These are phyloP conservation scores for Eudasyphora cyanicolor DNA, from an alignment of 2,888 invertebrate genomes.

Conservation along the genomic window DNA sequence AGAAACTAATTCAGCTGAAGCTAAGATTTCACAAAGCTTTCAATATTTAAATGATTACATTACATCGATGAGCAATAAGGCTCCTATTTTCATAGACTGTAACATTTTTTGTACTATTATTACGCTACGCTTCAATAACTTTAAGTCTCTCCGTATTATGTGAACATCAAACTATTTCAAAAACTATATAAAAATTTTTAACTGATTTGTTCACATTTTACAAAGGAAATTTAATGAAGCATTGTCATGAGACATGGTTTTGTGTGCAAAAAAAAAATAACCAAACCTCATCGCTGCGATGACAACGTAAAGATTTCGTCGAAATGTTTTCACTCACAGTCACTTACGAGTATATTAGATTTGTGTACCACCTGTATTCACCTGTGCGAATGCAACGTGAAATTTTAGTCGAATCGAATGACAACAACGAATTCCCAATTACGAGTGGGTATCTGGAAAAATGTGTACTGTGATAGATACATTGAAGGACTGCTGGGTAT, in stretches of 20 bases:
- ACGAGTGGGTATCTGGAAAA: neutral
- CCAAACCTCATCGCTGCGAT: neutral
- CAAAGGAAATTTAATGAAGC: conserved; percentile 63
- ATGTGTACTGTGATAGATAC: neutral
- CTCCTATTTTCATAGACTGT: neutral
- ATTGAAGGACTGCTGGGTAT: neutral
- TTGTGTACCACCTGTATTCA: neutral
- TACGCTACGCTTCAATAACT: conserved; percentile 48
- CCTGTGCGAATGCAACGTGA: conserved; percentile 15
- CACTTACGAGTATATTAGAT: no score
- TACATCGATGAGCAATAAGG: no score
- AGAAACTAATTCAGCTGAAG: no score
- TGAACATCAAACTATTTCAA: conserved; percentile 1
- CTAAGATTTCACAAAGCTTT: no score
- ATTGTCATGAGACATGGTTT: conserved; percentile 56
- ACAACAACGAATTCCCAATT: neutral
- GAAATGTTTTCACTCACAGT: neutral
- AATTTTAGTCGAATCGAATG: neutral
- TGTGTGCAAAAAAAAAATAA: conserved; percentile 8
- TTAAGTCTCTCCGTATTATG: neutral
- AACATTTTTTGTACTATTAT: conserved; percentile 18
- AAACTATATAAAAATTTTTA: neutral
- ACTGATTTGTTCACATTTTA: conserved; percentile 39
- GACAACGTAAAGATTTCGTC: neutral
- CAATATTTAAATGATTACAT: no score